Conservation (phyloP, 2,888 invertebrate genomes). For the Helobdella robusta region DNA sequence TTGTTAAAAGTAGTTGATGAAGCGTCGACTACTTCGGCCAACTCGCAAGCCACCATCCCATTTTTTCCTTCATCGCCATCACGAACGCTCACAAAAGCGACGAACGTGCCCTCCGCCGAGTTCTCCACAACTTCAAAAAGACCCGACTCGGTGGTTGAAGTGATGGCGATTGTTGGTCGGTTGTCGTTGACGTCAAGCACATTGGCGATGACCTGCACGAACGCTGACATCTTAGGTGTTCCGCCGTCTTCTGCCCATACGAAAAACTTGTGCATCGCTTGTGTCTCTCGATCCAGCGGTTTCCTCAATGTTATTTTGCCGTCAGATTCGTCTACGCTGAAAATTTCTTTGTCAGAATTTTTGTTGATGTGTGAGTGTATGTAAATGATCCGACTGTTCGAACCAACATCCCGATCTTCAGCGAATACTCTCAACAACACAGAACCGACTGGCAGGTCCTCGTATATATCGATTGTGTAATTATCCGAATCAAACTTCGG, state of each 20-base stretch:
- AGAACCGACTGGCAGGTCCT: neutral
- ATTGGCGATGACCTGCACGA: conserved; percentile 7
- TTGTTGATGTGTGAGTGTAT: neutral
- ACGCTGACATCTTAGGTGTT: neutral
- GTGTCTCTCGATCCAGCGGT: conserved; percentile 5
- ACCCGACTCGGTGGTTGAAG: neutral
- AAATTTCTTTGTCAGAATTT: neutral
- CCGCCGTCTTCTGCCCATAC: conserved; percentile 13
- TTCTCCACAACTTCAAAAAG: conserved; percentile 13
- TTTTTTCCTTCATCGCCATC: conserved; percentile 20
- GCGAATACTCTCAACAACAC: conserved; percentile 19
- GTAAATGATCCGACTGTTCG: conserved; percentile 4
- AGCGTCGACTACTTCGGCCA: neutral
- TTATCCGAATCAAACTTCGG: conserved; percentile 14
- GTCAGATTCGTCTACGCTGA: neutral
- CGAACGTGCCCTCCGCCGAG: neutral
- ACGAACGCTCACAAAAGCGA: conserved; percentile 10
- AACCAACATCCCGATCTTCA: conserved; percentile 1
- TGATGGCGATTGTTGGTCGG: conserved; percentile 2
- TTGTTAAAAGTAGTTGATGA: neutral
- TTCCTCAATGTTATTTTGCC: conserved; percentile 6
- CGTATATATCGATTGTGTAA: conserved; percentile 10
- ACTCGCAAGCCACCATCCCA: conserved; percentile 5
- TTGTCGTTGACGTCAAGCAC: conserved; percentile 21
- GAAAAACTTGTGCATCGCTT: conserved; percentile 1